Base-by-base conservation (phyloP, 1,140 invertebrate species). In the Leptoteleia sp. region DNA sequence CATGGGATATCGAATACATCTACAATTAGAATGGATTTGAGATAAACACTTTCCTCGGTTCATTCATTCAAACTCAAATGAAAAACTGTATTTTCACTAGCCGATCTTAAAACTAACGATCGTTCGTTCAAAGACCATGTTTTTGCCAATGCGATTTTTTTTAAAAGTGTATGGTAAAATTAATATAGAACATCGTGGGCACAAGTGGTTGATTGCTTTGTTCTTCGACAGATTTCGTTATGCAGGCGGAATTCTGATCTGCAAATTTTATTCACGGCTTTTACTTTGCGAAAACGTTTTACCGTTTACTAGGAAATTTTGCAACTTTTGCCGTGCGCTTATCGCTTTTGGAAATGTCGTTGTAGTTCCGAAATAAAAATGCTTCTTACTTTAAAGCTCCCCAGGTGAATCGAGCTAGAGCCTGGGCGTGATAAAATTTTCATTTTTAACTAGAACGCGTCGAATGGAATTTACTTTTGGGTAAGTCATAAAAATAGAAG, bases 151-250 rank as follows among this genome's bases (percentile, higher is more conserved):
- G n/a, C 43, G 13, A 29, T 47, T 27, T 48, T 31, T 37, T 52
- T 35, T n/a, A 16, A 35, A 35, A 52, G 29, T 37, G n/a, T 6
- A 52, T 37, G n/a, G 29, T 27, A 48, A 48, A 15, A 31, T 19
- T 35, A 37, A 52, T 37, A 38, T 35, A n/a, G 9, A 15, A 52
- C 22, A 12, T 45, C 17, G 29, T 52, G 16, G 4, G 17, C 37
- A 37, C 48, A 48, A 33, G 9, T 31, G 16, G 29, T 52, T 52
- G 48, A 52, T 52, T 37, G 22, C 31, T 35, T 35, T 52, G 48
- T 52, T 52, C 37, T 52, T 52, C 17, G 5, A 17, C 7, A 12
- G 15, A 1, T 45, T 27, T 45, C 22, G 22, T 45, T n/a, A 12
- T 22, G 42, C 15, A 16, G 13, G 13, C 35, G 16, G 19, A 45